A percentile compares a stretch with the other conserved stretches of the same genome.
Evolutionary conservation across 2,113 vertebrate genomes (phyloP).

Genomic region (Antidorcas marsupialis): DNA sequence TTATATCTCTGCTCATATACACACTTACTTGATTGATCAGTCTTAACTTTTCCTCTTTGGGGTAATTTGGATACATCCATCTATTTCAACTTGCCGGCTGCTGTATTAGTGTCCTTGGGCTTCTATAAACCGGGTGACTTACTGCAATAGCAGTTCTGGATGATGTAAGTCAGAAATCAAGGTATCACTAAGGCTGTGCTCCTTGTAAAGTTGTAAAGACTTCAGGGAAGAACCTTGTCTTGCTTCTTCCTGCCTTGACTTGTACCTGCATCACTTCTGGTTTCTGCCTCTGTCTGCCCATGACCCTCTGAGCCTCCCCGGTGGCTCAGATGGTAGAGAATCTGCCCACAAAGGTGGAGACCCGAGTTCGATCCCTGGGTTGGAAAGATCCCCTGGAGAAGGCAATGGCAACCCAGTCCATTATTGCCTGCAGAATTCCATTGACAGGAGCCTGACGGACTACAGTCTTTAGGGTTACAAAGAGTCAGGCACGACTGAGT

Average conservation of each 20-base stretch:
- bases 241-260: background rate
- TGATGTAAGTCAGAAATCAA: background rate
- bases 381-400: background rate
- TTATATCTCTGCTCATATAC: background rate
- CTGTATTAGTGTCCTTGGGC: background rate
- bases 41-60: background rate
- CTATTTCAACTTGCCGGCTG: background rate
- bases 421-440: background rate
- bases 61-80: background rate
- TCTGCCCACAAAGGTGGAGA: background rate
- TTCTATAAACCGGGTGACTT: background rate
- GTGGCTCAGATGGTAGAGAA: background rate
- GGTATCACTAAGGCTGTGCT: background rate
- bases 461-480: background rate
- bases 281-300: background rate
- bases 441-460: background rate
- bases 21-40: background rate
- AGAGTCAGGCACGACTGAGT: background rate
- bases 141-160: background rate
- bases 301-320: background rate
- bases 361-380: background rate
- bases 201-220: background rate
- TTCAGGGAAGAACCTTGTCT: background rate
- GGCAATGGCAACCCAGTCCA: background rate
- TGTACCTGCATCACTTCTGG: accelerated